Conservation (phyloP, 2,113 vertebrate genomes). For the Gymnorhina tibicen region DNA sequence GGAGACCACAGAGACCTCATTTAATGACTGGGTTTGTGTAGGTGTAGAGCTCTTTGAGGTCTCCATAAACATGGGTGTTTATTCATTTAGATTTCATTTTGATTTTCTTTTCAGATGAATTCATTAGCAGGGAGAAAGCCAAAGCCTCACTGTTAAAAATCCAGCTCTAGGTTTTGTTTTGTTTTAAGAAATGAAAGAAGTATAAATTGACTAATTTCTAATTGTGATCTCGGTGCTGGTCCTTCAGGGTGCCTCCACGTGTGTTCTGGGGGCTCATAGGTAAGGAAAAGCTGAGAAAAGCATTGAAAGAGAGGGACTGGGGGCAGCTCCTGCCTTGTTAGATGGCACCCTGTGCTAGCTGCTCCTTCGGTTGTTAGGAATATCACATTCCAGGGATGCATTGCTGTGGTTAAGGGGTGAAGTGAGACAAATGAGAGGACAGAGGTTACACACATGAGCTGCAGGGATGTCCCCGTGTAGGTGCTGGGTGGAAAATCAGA, state of each 20-base stretch:
- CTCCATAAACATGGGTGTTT: neutral
- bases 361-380: neutral
- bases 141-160: neutral
- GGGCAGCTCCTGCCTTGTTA: neutral
- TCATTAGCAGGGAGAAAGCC: neutral
- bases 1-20: constrained; percentile 2
- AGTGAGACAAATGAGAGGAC: neutral
- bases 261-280: neutral
- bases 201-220: neutral
- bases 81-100: neutral
- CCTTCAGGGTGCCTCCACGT: neutral
- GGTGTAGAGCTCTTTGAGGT: constrained; percentile 15
- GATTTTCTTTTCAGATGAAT: neutral
- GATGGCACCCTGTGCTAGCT: neutral
- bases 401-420: neutral
- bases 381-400: neutral
- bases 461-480: neutral
- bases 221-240: neutral
- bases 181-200: neutral
- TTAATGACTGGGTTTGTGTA: neutral
- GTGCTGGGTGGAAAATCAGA: neutral
- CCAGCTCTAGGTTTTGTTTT: neutral
- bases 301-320: neutral
- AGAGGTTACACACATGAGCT: neutral
- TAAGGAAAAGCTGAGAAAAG: neutral